phyloP scores from a whole-genome alignment of 2,888 invertebrate genomes.

The Leptopilina syphax region DNA sequence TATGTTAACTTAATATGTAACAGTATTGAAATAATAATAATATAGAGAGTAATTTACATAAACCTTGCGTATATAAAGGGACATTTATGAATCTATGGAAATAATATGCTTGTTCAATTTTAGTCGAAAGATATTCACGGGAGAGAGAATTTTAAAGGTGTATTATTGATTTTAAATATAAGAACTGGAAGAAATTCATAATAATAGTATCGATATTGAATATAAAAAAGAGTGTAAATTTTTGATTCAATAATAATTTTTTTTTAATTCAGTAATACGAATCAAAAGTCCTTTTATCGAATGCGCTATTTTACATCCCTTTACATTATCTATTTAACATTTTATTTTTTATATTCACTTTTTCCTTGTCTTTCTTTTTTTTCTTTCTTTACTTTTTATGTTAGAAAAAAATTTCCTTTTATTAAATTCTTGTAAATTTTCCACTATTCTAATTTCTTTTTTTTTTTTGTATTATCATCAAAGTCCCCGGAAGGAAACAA shows the following conservation, averaged over 20 bases:
- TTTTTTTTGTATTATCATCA: neutral
- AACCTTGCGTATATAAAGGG: too few species aligned
- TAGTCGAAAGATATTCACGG: neutral
- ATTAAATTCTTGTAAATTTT: too few species aligned
- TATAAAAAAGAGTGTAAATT: conserved; percentile 9
- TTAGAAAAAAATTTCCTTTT: neutral
- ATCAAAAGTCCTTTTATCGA: neutral
- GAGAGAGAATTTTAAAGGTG: too few species aligned
- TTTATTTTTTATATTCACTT: neutral
- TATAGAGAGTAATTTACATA: too few species aligned
- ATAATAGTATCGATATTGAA: conserved; percentile 2
- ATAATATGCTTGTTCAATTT: neutral
- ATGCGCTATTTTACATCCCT: neutral
- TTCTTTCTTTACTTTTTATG: neutral
- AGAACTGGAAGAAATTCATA: neutral
- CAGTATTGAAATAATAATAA: too few species aligned
- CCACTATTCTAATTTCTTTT: neutral
- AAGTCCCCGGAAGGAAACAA: neutral
- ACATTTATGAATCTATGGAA: neutral
- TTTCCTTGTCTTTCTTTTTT: neutral
- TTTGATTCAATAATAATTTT: neutral
- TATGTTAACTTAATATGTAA: too few species aligned
- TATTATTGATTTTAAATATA: conserved; percentile 4
- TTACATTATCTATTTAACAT: neutral
- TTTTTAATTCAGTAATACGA: too few species aligned